Evolutionary conservation across 2,113 vertebrate species (phyloP), one percentile per base, ranked within the genome.

Genomic region (Carassius carassius): DNA sequence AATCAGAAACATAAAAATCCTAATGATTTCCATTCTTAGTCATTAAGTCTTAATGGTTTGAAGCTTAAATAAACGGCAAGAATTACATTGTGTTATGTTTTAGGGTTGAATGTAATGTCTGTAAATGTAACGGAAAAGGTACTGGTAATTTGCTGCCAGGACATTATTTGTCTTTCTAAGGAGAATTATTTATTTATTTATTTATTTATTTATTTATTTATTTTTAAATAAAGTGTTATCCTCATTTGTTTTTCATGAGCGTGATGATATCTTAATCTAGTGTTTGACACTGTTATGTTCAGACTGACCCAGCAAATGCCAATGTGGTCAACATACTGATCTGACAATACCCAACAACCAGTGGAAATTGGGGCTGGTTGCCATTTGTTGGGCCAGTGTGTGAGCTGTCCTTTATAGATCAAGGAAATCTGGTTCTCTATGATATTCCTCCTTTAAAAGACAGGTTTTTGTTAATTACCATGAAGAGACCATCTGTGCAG

Each of bases 401-500:
- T 29, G 73, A 76, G 73, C 16, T 76, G 29, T 10, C 21, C 10
- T 23, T 74, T 49, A 25, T 9, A 29, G 47, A 76, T 47, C 25
- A 19, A 76, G 3, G 7, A 56, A 76, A 76, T 76, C 74, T 76
- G 74, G 74, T 76, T 54, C 74, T 17, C 11, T 29, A 23, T 72
- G 1, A 70, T 37, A 7, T 82, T 21, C 47, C 29, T 16, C 49
- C 10, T 35, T 70, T 54, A 70, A 70, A 82, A 51, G 11, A 54
- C 54, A 78, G 47, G 17, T 70, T 70, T 54, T 70, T 70, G 16
- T 70, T 82, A 37, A 82, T 73, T 37, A 25, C 81, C 32, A 56
- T 58, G 67, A 54, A 72, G 49, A 25, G 65, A 72, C 67, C 65
- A 72, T 82, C 81, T 72, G 65, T 82, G 29, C 72, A 10, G 29